Conservation (phyloP, 2,888 invertebrate species). For the Zaprionus lineosus region DNA sequence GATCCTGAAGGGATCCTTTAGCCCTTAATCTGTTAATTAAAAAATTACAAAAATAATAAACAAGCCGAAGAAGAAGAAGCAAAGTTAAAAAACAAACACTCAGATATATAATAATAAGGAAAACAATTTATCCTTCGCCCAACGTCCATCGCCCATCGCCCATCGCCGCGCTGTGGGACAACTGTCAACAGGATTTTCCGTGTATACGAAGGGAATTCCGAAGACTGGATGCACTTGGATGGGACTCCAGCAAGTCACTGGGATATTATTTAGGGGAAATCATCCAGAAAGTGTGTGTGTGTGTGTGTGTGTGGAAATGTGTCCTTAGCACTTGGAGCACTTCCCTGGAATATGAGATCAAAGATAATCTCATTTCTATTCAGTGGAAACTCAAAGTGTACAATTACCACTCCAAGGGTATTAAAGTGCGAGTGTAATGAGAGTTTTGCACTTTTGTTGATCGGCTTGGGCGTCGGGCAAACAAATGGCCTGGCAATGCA, state of each 20-base stretch:
- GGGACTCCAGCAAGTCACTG: neutral
- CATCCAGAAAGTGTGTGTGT: too few species aligned
- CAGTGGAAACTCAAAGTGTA: too few species aligned
- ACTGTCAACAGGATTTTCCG: conserved; percentile 36
- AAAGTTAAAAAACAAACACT: conserved; percentile 44
- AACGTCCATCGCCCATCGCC: neutral
- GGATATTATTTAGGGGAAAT: too few species aligned
- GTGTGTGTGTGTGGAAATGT: too few species aligned
- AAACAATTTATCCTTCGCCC: conserved; percentile 57
- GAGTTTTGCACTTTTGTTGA: conserved; percentile 33
- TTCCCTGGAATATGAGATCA: too few species aligned
- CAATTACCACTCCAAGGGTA: neutral
- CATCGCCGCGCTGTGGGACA: conserved; percentile 29
- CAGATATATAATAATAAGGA: conserved; percentile 48
- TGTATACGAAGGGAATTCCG: neutral
- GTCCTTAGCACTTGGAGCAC: too few species aligned
- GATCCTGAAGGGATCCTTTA: neutral
- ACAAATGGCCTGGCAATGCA: conserved; percentile 40
- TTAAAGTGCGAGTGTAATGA: conserved; percentile 26
- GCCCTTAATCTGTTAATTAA: conserved; percentile 69
- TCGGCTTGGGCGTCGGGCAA: conserved; percentile 32
- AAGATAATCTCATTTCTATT: neutral
- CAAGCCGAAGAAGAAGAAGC: too few species aligned
- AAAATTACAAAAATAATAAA: too few species aligned
- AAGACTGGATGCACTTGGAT: neutral